phyloP scores from a whole-genome alignment of 2,113 vertebrate genomes.

The Crocuta crocuta region DNA sequence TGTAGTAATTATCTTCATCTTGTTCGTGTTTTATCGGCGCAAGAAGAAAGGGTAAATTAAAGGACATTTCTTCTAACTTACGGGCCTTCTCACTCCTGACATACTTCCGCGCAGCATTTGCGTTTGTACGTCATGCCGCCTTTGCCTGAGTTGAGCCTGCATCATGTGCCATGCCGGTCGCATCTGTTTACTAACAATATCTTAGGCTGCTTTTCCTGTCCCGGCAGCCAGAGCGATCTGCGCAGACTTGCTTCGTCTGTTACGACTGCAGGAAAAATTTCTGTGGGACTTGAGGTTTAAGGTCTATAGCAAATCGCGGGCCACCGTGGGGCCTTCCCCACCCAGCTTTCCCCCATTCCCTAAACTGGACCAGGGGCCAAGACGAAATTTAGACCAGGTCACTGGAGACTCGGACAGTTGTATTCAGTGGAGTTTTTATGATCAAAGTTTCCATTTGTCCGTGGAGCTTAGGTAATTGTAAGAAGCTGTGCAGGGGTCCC shows the following conservation, averaged over 20 bases:
- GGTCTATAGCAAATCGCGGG: background rate
- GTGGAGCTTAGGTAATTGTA: background rate
- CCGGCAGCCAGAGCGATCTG: background rate
- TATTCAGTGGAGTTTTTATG: background rate
- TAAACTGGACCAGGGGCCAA: background rate
- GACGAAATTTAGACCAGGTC: background rate
- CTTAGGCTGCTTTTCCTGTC: background rate
- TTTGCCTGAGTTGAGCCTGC: background rate
- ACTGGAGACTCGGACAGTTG: background rate
- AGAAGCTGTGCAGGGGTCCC: background rate
- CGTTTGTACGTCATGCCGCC: background rate
- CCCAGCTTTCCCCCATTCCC: background rate
- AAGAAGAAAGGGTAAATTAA: constrained; percentile 77
- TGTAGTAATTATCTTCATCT: accelerated
- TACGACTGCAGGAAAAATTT: background rate
- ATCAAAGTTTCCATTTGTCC: background rate
- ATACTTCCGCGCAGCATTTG: background rate
- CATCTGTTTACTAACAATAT: constrained; percentile 24
- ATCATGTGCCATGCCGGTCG: background rate
- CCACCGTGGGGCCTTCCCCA: background rate
- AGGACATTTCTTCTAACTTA: background rate
- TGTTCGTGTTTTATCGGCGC: accelerated
- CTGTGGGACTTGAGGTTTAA: background rate
- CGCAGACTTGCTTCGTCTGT: background rate
- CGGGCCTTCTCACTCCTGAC: background rate